These are phyloP conservation scores for Nephotettix cincticeps DNA, from an alignment of 1,140 invertebrate genomes.

Conservation along the genomic window DNA sequence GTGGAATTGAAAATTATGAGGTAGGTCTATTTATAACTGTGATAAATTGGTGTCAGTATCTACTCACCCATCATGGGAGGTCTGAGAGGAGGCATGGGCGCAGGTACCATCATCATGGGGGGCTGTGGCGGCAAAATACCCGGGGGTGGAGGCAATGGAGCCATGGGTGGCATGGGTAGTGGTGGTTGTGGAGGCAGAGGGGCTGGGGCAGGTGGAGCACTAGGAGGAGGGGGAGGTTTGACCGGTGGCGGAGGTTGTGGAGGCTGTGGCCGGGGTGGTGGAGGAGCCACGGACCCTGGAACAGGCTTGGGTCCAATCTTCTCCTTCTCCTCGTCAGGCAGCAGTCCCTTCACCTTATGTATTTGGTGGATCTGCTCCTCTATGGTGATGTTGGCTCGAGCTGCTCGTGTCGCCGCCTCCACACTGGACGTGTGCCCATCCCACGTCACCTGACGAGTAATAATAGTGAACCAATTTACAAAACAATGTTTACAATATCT, in stretches of 20 bases:
- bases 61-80: conserved; percentile 41
- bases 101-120: conserved; percentile 62
- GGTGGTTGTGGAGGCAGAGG: conserved; percentile 34
- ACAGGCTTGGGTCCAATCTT: conserved; percentile 83
- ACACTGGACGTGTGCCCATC: conserved; percentile 96
- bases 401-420: conserved; percentile 87
- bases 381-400: conserved; percentile 91
- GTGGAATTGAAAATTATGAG: too few relatives aligned
- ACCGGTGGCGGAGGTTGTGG: conserved; percentile 43
- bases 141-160: conserved; percentile 40
- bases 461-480: too few relatives aligned
- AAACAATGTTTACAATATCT: too few relatives aligned
- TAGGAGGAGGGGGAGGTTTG: conserved; percentile 14
- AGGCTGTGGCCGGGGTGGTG: conserved; percentile 28
- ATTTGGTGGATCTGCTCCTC: conserved; percentile 98
- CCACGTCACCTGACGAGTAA: conserved; percentile 77
- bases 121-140: conserved; percentile 50
- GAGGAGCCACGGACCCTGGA: conserved; percentile 42
- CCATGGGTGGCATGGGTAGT: conserved; percentile 29
- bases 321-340: conserved; percentile 93
- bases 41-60: too few relatives aligned
- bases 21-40: too few relatives aligned
- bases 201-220: neutral
- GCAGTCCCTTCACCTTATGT: conserved; percentile 89
- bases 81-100: conserved; percentile 55